Evolutionary conservation across 2,888 invertebrate species (phyloP), one percentile per base, ranked within the genome.

Genomic region (Nudaria mundana): DNA sequence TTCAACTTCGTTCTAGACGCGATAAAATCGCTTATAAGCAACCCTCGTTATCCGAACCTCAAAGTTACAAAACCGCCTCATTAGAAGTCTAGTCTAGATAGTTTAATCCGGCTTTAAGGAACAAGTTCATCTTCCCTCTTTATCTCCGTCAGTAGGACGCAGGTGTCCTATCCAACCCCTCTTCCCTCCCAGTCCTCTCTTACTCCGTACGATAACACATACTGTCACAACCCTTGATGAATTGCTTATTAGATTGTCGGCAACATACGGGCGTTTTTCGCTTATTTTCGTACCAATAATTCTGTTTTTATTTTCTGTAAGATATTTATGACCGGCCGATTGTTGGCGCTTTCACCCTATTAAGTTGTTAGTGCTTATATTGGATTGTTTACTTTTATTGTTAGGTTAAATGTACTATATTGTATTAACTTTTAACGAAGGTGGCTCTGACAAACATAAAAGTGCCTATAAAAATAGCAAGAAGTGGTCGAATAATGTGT

Each of bases 221-320:
- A 77, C 79, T 81, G 82, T 84, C 83, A 82, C 80, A 76, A 73
- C 68, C 49, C 66, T 66, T 85, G 84, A 85, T 85, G 83, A 85
- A 84, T 84, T 78, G 81, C 79, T 80, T 80, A 81, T 83, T 82
- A 82, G 77, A 77, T 80, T 77, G 79, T 78, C 77, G 66, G 66
- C 66, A 66, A 40, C 64, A 67, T 64, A 62, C 59, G 47, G 56
- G 47, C 66, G 66, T 75, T 75, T 72, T 71, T 69, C 63, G 59
- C 69, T 73, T 73, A 70, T 75, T 74, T 74, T 73, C 64, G 54
- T 62, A 56, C 68, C 72, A 66, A 74, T 78, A 75, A 66, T 62
- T 50, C 56, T 55, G 58, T 66, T 68, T 73, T 71, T 73, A 52
- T 57, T 57, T 55, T 39, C 33, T 39, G 56, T 60, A 48, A 50